Evolutionary conservation across 2,797 vertebrate species (phyloP), one percentile per base, ranked within the genome.

Genomic region (Arrhamphus sclerolepis): DNA sequence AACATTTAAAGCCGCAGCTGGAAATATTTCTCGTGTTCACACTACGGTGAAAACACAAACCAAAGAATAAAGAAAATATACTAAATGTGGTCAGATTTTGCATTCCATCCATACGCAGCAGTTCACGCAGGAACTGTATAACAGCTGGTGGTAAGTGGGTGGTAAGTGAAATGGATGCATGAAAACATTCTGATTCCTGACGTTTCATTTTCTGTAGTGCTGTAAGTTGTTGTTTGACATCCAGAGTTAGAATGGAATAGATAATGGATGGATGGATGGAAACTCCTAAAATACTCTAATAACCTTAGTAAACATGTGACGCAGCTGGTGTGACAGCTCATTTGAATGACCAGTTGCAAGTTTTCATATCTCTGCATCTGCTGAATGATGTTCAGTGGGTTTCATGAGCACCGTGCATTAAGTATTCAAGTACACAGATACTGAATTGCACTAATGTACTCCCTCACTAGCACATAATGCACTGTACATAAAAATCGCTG

Each of bases 401-500:
- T 72, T 73, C 34, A 56, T 28, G 56, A 39, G 58, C 62, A 56
- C 31, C 60, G 62, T 46, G 2, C 28, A 16, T 54, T 17, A 51
- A 47, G 28, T 39, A 70, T 52, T 58, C 11, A 19, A 42, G 41
- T 22, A 50, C 42, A 64, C 51, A 69, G 41, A 60, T 8, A n/a
- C 26, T 62, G 34, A 66, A 69, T 21, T 56, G 13, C 70, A 69
- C 58, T 31, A 59, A 61, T 28, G 54, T 41, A 56, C 44, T 49
- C 39, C 34, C 51, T 53, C 52, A 58, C 34, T 65, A 57, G 67
- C 54, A 65, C 70, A 81, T 49, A 74, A 44, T 70, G 75, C 59
- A 78, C 39, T 40, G 63, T 56, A 82, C 60, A 74, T 63, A 46
- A 71, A 78, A 76, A 78, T 57, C 1, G 40, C 56, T 75, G 74